A percentile compares a stretch with the other conserved stretches of the same genome.
Evolutionary conservation across 1,140 invertebrate genomes (phyloP).

Genomic region (Panagrolaimus sp.): DNA sequence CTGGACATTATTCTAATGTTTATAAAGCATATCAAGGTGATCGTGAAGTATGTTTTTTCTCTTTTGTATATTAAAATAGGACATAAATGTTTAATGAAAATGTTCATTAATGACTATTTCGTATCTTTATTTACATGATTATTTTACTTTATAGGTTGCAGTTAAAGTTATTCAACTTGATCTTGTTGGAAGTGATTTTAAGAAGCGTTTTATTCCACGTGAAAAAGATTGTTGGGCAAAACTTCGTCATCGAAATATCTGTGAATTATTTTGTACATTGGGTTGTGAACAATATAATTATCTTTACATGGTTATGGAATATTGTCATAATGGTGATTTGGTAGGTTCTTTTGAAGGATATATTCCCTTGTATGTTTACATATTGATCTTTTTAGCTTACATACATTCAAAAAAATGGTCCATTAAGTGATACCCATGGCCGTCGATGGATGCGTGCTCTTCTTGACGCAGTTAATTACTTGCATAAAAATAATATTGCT

Average conservation of each 20-base stretch:
- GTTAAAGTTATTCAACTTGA: not conserved
- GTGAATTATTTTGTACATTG: not conserved
- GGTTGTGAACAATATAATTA: not conserved
- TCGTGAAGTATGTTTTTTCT: not conserved
- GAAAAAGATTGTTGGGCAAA: not conserved
- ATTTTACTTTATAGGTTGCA: not conserved
- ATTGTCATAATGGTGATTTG: not conserved
- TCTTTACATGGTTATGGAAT: not conserved
- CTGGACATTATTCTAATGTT: not conserved
- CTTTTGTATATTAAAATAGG: not conserved
- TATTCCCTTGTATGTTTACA: constrained; percentile 16
- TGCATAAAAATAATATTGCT: constrained; percentile 66
- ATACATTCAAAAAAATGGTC: constrained; percentile 29
- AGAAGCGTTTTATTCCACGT: not conserved
- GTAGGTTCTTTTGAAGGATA: constrained; percentile 23
- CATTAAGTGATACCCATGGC: constrained; percentile 21
- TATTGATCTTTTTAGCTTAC: constrained; percentile 27
- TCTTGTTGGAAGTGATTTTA: not conserved
- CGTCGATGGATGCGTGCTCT: constrained; percentile 61
- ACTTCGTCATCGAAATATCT: not conserved
- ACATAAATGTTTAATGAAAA: not conserved
- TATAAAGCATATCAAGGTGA: not conserved
- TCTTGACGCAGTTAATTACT: constrained; percentile 65
- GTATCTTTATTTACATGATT: not conserved
- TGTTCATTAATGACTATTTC: too few relatives aligned